Evolutionary conservation across 2,888 invertebrate genomes (phyloP).

Genomic region (Biston betularia): DNA sequence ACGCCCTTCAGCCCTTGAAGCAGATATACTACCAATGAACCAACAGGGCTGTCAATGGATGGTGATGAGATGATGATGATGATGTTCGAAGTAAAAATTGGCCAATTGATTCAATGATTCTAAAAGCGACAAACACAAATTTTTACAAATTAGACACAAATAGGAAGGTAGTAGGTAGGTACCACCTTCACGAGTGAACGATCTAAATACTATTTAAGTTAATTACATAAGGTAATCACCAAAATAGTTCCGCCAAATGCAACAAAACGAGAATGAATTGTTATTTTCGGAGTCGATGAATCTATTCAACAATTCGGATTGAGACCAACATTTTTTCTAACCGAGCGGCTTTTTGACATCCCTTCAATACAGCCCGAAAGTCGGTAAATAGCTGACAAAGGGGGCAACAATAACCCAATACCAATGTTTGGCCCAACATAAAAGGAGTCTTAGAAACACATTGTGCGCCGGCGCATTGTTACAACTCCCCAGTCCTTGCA

Average conservation of each 20-base stretch:
- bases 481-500: conserved; percentile 63
- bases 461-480: conserved; percentile 77
- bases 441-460: conserved; percentile 76
- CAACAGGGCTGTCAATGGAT: too few relatives aligned
- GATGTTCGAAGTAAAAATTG: too few relatives aligned
- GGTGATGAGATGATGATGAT: too few relatives aligned
- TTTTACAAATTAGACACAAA: too few relatives aligned
- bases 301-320: conserved; percentile 63
- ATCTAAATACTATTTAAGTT: too few relatives aligned
- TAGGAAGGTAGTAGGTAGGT: too few relatives aligned
- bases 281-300: conserved; percentile 62
- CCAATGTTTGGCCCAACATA: conserved; percentile 84
- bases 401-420: conserved; percentile 76
- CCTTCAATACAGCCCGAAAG: conserved; percentile 80
- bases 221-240: conserved; percentile 31
- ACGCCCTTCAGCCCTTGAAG: too few relatives aligned
- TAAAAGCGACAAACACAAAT: neutral
- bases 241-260: conserved; percentile 46
- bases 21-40: too few relatives aligned
- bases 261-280: conserved; percentile 56
- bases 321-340: conserved; percentile 63
- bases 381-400: conserved; percentile 83
- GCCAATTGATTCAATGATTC: too few relatives aligned
- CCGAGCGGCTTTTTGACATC: conserved; percentile 62
- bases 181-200: neutral